Evolutionary conservation across 2,113 vertebrate genomes (phyloP).

Genomic region (Poeciliopsis retropinna): DNA sequence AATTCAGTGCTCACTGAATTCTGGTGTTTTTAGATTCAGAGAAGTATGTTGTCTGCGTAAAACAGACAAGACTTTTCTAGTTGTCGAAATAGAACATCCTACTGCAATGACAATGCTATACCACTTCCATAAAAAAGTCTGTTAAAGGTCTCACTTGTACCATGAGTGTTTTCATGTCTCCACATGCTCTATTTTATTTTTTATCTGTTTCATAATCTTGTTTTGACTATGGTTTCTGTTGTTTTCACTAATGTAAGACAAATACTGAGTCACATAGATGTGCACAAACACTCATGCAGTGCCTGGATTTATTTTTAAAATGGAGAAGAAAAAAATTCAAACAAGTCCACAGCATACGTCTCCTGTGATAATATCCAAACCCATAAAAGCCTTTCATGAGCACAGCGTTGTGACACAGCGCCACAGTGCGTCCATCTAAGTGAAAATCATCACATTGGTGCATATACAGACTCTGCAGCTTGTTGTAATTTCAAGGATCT

Average conservation of each 20-base stretch:
- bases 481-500: slow-evolving; percentile 2
- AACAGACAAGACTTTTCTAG: too few relatives aligned
- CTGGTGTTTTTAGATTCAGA: too few relatives aligned
- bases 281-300: slow-evolving; percentile 10
- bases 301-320: slow-evolving; percentile 43
- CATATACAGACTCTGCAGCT: slow-evolving; percentile 2
- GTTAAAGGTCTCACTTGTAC: neutral
- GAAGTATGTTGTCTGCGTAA: too few relatives aligned
- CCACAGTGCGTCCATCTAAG: slow-evolving; percentile 53
- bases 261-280: slow-evolving; percentile 39
- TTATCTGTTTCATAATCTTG: neutral
- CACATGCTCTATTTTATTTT: neutral
- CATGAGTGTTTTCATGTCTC: neutral
- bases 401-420: slow-evolving; percentile 32
- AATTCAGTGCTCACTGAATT: too few relatives aligned
- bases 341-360: slow-evolving; percentile 38
- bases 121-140: neutral
- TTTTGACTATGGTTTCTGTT: neutral
- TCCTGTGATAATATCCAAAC: slow-evolving; percentile 37
- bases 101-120: neutral
- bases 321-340: slow-evolving; percentile 47
- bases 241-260: slow-evolving; percentile 11
- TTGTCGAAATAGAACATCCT: too few relatives aligned
- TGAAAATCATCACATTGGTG: slow-evolving; percentile 14
- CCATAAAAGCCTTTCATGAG: slow-evolving; percentile 37